Evolutionary conservation across 2,888 invertebrate genomes (phyloP), one percentile per base, ranked within the genome.

Genomic region (Yponomeuta plumbellus): DNA sequence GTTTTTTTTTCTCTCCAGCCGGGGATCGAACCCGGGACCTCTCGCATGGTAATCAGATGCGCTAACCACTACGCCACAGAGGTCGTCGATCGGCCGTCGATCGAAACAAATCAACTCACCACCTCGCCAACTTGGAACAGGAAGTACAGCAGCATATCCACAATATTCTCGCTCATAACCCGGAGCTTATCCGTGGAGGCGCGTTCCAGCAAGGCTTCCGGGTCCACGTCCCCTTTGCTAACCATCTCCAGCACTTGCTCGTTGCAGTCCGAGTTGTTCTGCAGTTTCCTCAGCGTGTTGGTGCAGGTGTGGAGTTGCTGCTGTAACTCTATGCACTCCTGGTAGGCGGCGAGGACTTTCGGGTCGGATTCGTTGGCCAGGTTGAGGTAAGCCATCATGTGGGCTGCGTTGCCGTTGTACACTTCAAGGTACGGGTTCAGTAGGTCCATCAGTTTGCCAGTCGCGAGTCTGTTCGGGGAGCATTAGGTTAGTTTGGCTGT

Each of bases 251-350:
- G 70, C 2, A 85, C 71, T 61, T 80, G 76, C 20, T 83, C 81
- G 22, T 79, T 81, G n/a, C 81, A 80, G 11, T 91, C 88, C 0
- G 91, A 75, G 0, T 90, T 89, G 8, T 93, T 92, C 80, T 96
- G 96, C 40, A 98, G 88, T 67, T 96, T 93, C 69, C 93, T 92
- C 82, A 97, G 93, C 22, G 96, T 95, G 76, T 94, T 94, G 66
- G 94, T 92, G 57, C 97, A 95, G 0, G 96, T 94, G 83, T 98
- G 98, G 67, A 97, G 85, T 84, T 98, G 98, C 71, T 96, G 95
- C 84, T 98, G 98, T 64, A 97, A 93, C 73, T 96, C 95, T 74
- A 97, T 93, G 77, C 97, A 97, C 86, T 97, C 97, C 93, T 96
- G 82, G 75, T 90, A 89, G 0, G 89, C 87, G 0, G 83, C 70